Conservation (phyloP, 1,140 invertebrate species). For the Pseudomyrmex dendroicus region DNA sequence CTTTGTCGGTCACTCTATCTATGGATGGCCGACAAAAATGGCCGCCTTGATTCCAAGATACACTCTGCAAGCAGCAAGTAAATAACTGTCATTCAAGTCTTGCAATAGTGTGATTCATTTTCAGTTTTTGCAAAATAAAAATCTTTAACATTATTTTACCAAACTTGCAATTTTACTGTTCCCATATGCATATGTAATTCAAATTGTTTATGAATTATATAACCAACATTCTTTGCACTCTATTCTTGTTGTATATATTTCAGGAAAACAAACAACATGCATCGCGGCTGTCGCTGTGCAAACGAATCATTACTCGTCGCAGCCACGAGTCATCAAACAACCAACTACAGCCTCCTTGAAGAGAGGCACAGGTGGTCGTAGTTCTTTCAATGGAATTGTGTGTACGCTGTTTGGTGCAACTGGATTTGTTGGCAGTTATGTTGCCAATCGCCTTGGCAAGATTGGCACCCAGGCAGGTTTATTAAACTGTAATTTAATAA, state of each 20-base stretch:
- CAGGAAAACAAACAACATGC: conserved; percentile 74
- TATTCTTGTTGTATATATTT: conserved; percentile 41
- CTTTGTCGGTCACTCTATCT: neutral
- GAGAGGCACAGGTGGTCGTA: conserved; percentile 96
- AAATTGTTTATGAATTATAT: conserved; percentile 43
- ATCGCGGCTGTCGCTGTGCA: conserved; percentile 68
- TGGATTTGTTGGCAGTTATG: conserved; percentile 94
- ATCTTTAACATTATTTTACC: no score
- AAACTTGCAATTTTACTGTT: neutral
- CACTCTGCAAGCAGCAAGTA: conserved; percentile 64
- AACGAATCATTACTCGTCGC: conserved; percentile 78
- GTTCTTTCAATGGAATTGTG: conserved; percentile 98
- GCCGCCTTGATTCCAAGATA: conserved; percentile 70
- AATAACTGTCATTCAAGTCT: conserved; percentile 39
- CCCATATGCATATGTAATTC: neutral
- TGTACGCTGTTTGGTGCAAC: conserved; percentile 98
- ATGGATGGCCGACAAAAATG: conserved; percentile 62
- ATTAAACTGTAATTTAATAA: neutral
- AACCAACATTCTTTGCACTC: conserved; percentile 28
- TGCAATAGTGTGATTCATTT: neutral
- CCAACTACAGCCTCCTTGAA: conserved; percentile 89
- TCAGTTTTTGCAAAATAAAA: neutral
- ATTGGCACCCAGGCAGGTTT: conserved; percentile 90
- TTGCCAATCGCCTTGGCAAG: conserved; percentile 96
- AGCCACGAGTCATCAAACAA: conserved; percentile 81